Percentiles rank a stretch among this genome's conserved stretches.
These are phyloP conservation scores for Pelmatolapia mariae DNA, from an alignment of 2,113 vertebrate genomes.

Conservation along the genomic window DNA sequence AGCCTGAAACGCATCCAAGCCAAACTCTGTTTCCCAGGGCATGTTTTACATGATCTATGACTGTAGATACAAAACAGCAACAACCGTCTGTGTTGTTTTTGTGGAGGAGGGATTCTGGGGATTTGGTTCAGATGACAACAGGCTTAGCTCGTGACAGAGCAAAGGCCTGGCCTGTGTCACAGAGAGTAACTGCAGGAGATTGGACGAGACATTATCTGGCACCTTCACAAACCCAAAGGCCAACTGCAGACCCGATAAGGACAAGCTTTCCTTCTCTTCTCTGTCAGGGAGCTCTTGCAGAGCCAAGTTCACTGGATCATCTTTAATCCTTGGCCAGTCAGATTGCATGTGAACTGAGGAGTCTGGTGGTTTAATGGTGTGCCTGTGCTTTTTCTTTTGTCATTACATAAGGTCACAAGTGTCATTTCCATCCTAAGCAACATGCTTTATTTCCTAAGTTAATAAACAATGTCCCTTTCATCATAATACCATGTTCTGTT, in stretches of 20 bases:
- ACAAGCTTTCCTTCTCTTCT: constrained; percentile 25
- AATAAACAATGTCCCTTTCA: neutral
- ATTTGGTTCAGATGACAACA: constrained; percentile 50
- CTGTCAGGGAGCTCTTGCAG: constrained; percentile 17
- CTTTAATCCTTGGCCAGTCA: constrained; percentile 31
- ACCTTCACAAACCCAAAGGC: constrained; percentile 42
- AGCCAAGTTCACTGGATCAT: constrained; percentile 19
- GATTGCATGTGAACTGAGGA: neutral
- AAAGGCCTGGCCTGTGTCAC: constrained; percentile 62
- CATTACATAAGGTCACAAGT: constrained; percentile 35
- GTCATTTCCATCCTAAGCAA: constrained; percentile 14
- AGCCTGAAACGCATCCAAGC: neutral
- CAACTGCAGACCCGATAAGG: constrained; percentile 48
- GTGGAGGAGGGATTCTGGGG: constrained; percentile 19
- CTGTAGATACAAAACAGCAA: neutral
- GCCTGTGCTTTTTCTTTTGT: constrained; percentile 1
- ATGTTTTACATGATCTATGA: neutral
- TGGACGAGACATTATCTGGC: constrained; percentile 49
- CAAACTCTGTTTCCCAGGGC: neutral
- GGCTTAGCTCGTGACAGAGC: constrained; percentile 54
- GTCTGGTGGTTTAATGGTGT: neutral
- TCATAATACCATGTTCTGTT: constrained; percentile 3
- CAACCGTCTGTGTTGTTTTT: constrained; percentile 32
- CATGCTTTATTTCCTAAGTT: neutral
- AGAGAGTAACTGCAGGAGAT: constrained; percentile 43